Evolutionary conservation across 2,113 vertebrate genomes (phyloP).

Genomic region (Origma solitaria): DNA sequence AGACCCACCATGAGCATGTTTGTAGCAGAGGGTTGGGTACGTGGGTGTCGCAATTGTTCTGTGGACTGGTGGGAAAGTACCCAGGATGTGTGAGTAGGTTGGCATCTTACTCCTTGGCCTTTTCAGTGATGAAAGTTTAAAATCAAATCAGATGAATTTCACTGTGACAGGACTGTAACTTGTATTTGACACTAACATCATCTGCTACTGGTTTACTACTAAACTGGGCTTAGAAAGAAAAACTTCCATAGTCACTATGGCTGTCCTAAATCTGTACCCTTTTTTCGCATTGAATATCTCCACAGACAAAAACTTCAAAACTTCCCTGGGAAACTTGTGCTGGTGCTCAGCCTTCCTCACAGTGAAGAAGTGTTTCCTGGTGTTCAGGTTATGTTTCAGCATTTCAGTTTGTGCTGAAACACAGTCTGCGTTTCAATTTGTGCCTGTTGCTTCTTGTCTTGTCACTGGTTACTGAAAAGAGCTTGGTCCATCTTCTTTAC

Average conservation of each 20-base stretch:
- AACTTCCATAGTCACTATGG: not conserved
- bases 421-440: not conserved
- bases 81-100: not conserved
- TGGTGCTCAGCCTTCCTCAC: not conserved
- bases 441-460: not conserved
- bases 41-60: rapidly evolving
- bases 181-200: not conserved
- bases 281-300: not conserved
- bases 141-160: not conserved
- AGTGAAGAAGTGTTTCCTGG: not conserved
- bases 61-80: not conserved
- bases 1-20: rapidly evolving
- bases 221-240: not conserved
- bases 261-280: not conserved
- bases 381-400: not conserved
- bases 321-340: not conserved
- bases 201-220: not conserved
- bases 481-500: not conserved
- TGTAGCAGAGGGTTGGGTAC: not conserved
- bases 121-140: not conserved
- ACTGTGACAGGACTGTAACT: not conserved
- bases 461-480: not conserved
- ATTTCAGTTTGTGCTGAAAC: not conserved
- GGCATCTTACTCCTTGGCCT: not conserved
- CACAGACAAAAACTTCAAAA: not conserved